Conservation (phyloP, 2,113 vertebrate genomes). For the Romanogobio albipinnatus region DNA sequence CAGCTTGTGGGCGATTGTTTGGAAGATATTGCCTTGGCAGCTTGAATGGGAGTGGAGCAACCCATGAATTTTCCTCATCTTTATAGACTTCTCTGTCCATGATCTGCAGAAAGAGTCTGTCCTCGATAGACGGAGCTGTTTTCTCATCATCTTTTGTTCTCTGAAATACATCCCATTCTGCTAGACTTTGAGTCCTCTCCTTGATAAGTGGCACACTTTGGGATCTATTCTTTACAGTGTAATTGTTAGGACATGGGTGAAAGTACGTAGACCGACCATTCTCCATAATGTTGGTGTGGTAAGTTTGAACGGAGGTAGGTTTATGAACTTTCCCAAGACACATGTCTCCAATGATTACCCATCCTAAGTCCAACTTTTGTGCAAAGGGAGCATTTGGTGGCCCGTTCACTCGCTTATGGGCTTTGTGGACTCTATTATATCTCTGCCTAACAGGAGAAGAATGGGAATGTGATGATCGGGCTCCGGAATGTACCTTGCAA, state of each 20-base stretch:
- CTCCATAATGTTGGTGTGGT: constrained; percentile 27
- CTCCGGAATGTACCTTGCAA: constrained; percentile 20
- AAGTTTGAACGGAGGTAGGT: not conserved
- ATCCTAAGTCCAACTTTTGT: constrained; percentile 13
- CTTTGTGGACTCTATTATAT: constrained; percentile 47
- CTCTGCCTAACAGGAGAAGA: constrained; percentile 32
- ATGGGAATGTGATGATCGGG: constrained; percentile 34
- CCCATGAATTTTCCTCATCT: constrained; percentile 13
- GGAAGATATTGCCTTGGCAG: not conserved
- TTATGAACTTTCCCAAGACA: constrained; percentile 26
- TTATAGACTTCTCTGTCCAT: no score
- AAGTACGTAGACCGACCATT: constrained; percentile 5
- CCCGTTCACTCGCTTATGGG: not conserved
- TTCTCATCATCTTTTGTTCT: constrained; percentile 4
- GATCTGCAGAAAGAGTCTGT: not conserved
- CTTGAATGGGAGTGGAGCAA: not conserved
- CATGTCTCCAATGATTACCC: constrained; percentile 38
- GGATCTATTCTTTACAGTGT: not conserved
- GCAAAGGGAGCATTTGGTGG: not conserved
- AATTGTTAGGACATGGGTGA: constrained; percentile 3
- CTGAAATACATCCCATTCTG: no score
- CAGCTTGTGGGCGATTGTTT: not conserved
- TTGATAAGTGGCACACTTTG: not conserved
- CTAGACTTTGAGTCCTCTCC: not conserved
- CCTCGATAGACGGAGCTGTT: not conserved